Base-by-base conservation (phyloP, 2,888 invertebrate genomes). In the Apamea epomidion region DNA sequence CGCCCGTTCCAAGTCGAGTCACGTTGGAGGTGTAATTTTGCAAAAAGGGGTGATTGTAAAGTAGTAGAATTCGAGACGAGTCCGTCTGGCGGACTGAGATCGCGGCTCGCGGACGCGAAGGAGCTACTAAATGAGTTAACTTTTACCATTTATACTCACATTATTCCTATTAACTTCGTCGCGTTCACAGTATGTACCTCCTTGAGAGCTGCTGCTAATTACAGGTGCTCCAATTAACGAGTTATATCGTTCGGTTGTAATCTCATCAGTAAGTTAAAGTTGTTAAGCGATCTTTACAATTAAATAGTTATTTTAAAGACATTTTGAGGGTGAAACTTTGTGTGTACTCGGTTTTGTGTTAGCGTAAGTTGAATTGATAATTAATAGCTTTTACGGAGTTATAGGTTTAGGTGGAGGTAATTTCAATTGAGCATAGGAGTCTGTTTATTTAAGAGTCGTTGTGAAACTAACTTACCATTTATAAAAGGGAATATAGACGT, bases 61-160 rank as follows among this genome's bases (percentile, higher is more conserved):
- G 92, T 93, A 92, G 91, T 93, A 89, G 88, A 92, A 92, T 93
- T 92, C 74, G 83, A 79, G 85, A 79, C n/a, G 54, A 84, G 84
- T 91, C 91, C 90, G 92, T 92, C 93, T 93, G 87, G 87, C 87
- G 91, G 90, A 88, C 90, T 84, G 90, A 88, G 92, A 91, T 88
- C 92, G 88, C 87, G 88, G 80, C 89, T 87, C 90, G 90, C 90
- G 92, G 92, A 92, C 92, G 92, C 91, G 86, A 91, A 92, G 91
- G 91, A 92, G 93, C 91, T 91, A 88, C 92, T 92, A 95, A 96
- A 96, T 93, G 95, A 95, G 93, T 93, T 92, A 96, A 96, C 94
- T 96, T 96, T 96, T 92, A 94, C 94, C 96, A 96, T 96, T 96
- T 94, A 94, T 95, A 94, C 93, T 93, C 93, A 94, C 95, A 95